A percentile compares a stretch with the other conserved stretches of the same genome.
Evolutionary conservation across 2,113 vertebrate species (phyloP).

Genomic region (Osmerus mordax): DNA sequence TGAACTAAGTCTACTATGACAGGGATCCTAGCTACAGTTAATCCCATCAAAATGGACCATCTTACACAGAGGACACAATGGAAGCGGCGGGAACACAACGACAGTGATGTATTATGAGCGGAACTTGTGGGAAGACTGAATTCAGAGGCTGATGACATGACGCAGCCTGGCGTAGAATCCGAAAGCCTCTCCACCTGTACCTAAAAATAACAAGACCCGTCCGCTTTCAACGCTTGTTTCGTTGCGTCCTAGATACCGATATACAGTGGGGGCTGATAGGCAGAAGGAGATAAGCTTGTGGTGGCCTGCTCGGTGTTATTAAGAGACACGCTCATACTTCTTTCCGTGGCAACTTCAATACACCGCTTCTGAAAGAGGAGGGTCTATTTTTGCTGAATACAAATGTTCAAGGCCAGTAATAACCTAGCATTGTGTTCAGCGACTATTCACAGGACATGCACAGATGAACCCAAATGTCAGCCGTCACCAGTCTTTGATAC

Average conservation of each 20-base stretch:
- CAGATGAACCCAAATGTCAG: too few relatives aligned
- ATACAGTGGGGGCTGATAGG: neutral
- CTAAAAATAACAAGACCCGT: slow-evolving; percentile 34
- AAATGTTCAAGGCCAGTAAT: too few relatives aligned
- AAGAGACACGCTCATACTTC: too few relatives aligned
- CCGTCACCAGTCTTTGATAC: too few relatives aligned
- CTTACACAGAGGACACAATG: slow-evolving; percentile 24
- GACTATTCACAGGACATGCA: too few relatives aligned
- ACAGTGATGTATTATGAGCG: slow-evolving; percentile 18
- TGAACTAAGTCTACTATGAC: slow-evolving; percentile 44
- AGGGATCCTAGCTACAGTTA: slow-evolving; percentile 39
- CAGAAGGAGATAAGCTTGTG: slow-evolving; percentile 17
- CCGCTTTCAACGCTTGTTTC: slow-evolving; percentile 10
- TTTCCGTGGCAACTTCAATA: too few relatives aligned
- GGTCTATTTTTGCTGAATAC: too few relatives aligned
- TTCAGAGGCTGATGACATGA: slow-evolving; percentile 8
- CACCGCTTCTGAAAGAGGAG: too few relatives aligned
- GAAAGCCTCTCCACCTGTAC: slow-evolving; percentile 29
- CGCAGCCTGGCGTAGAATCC: slow-evolving; percentile 16
- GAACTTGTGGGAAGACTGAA: slow-evolving; percentile 41
- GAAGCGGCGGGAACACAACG: slow-evolving; percentile 18
- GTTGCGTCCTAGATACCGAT: slow-evolving; percentile 16
- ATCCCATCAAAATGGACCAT: slow-evolving; percentile 35
- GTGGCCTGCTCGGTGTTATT: slow-evolving; percentile 9
- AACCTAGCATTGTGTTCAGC: too few relatives aligned